Conservation (phyloP, 2,113 vertebrate genomes). For the Oreocharis arfaki region DNA sequence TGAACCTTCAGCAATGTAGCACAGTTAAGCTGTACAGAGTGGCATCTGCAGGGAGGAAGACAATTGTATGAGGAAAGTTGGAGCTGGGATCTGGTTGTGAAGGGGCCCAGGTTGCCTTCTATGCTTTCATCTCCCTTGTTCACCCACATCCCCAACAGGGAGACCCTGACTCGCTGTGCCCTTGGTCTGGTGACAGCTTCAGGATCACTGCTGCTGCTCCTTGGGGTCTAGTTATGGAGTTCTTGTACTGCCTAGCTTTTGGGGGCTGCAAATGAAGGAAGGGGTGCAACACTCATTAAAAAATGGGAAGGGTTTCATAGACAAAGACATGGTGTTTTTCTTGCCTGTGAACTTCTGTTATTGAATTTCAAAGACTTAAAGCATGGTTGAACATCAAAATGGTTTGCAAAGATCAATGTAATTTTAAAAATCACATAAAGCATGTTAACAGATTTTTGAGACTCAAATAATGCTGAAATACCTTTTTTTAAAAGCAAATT, state of each 20-base stretch:
- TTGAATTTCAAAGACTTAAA: background rate
- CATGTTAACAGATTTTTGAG: background rate
- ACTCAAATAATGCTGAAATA: background rate
- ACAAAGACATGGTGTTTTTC: rapidly evolving
- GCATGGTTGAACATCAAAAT: background rate
- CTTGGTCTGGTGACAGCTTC: background rate
- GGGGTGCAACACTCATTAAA: background rate
- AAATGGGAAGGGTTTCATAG: background rate
- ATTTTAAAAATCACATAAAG: background rate
- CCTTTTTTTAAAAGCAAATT: no score
- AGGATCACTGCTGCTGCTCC: background rate
- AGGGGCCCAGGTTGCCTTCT: background rate
- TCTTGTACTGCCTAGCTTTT: background rate
- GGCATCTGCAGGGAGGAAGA: background rate
- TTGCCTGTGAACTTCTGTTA: background rate
- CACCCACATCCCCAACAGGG: background rate
- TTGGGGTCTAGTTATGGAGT: background rate
- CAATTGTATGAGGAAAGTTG: background rate
- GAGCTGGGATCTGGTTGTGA: background rate
- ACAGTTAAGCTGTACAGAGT: background rate
- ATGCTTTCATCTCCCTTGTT: rapidly evolving
- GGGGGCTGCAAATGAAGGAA: background rate
- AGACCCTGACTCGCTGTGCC: rapidly evolving
- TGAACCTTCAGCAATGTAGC: background rate
- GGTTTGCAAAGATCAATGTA: background rate